Evolutionary conservation across 1,140 invertebrate species (phyloP).

Genomic region (Leptonema lineaticorne): DNA sequence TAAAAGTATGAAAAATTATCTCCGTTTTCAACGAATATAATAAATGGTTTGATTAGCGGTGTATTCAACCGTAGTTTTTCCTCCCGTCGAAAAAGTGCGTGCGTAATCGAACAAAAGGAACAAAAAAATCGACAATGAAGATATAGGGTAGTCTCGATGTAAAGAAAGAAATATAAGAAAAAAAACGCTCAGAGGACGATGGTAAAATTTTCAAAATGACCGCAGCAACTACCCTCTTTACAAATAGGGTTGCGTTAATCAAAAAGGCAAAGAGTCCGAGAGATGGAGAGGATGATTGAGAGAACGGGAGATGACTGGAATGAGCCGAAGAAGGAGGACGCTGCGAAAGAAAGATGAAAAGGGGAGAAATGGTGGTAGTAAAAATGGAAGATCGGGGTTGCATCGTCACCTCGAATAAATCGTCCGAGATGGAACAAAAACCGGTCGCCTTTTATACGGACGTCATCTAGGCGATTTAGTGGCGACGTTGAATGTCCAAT

Average conservation of each 20-base stretch:
- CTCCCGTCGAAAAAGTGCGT: neutral
- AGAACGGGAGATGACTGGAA: no score
- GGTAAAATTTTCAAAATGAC: no score
- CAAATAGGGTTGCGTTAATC: constrained; percentile 8
- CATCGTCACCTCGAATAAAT: constrained; percentile 25
- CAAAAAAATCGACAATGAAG: no score
- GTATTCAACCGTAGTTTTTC: neutral
- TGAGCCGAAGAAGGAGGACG: no score
- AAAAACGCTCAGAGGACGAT: no score
- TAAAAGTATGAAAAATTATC: no score
- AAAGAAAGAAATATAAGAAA: no score
- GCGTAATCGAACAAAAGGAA: neutral
- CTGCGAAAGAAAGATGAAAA: no score
- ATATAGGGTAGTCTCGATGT: no score
- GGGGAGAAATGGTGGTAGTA: no score
- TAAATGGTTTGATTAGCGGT: neutral
- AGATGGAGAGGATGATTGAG: no score
- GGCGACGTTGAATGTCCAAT: neutral
- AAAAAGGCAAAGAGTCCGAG: constrained; percentile 9
- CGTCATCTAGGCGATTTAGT: constrained; percentile 25
- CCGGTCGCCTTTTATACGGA: constrained; percentile 9
- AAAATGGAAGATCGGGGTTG: constrained; percentile 11
- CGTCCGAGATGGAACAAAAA: constrained; percentile 18
- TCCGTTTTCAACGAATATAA: neutral
- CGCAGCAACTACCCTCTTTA: neutral